A percentile compares a stretch with the other conserved stretches of the same genome.
Evolutionary conservation across 2,888 invertebrate species (phyloP).

Genomic region (Synergus japonicus): DNA sequence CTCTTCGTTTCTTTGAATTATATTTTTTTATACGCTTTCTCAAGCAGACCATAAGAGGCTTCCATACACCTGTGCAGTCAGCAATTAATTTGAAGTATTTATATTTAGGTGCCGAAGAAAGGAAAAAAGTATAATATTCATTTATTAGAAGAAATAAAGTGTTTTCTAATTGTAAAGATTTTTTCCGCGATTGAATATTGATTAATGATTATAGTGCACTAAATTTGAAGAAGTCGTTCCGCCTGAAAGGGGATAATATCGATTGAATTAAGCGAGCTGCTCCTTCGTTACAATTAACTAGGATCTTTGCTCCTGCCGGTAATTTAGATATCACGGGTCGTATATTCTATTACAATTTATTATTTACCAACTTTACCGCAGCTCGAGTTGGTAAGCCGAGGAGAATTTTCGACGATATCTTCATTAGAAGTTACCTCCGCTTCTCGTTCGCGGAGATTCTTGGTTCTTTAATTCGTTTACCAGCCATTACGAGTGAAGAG

Average conservation of each 20-base stretch:
- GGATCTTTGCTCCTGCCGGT: neutral
- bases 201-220: no score
- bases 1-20: neutral
- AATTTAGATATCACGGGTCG: neutral
- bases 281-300: neutral
- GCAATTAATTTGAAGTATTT: neutral
- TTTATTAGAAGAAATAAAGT: no score
- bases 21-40: neutral
- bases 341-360: conserved; percentile 43
- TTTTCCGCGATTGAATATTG: no score
- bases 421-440: conserved; percentile 63
- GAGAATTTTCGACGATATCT: conserved; percentile 57
- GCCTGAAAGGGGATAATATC: neutral
- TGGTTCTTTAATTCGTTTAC: conserved; percentile 75
- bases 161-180: no score
- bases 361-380: conserved; percentile 41
- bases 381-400: conserved; percentile 26
- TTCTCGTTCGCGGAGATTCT: conserved; percentile 63
- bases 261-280: neutral
- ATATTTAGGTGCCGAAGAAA: no score
- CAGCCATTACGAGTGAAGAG: conserved; percentile 67
- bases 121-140: no score
- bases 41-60: neutral
- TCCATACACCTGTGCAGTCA: neutral
- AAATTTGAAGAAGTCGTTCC: neutral